These are phyloP conservation scores for Clunio marinus DNA, from an alignment of 2,888 invertebrate genomes.

Conservation along the genomic window DNA sequence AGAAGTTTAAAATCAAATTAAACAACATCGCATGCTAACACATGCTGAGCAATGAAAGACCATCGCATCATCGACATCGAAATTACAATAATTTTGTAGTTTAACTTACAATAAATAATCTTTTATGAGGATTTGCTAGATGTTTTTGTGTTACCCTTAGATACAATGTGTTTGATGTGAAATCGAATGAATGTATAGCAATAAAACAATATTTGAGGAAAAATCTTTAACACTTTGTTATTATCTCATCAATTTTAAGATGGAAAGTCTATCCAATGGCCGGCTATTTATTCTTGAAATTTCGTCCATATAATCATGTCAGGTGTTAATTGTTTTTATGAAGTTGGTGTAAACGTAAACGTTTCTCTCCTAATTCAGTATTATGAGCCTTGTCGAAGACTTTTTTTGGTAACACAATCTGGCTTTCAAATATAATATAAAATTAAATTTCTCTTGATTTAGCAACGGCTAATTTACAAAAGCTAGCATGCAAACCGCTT, in stretches of 20 bases:
- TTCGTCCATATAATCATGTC: constrained; percentile 25
- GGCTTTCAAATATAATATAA: too few species aligned
- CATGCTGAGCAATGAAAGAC: constrained; percentile 23
- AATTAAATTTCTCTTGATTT: too few species aligned
- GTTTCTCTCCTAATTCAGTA: background rate
- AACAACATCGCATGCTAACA: constrained; percentile 30
- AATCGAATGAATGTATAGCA: background rate
- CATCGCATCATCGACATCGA: constrained; percentile 12
- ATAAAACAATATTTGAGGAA: constrained; percentile 32
- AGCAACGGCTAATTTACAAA: too few species aligned
- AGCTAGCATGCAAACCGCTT: too few species aligned
- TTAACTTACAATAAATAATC: constrained; percentile 33
- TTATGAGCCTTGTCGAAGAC: constrained; percentile 18
- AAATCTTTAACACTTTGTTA: constrained; percentile 37
- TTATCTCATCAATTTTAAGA: constrained; percentile 33
- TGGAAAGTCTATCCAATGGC: background rate
- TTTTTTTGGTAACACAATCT: too few species aligned
- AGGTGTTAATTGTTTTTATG: constrained; percentile 35
- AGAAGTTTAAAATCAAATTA: constrained; percentile 16
- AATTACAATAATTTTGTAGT: constrained; percentile 36
- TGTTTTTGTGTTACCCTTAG: too few species aligned
- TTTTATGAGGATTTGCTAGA: constrained; percentile 8
- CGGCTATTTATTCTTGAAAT: background rate
- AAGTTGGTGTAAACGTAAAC: background rate
- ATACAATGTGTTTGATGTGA: constrained; percentile 20